A percentile compares a stretch with the other conserved stretches of the same genome.
phyloP scores from a whole-genome alignment of 2,113 vertebrate species.

The Junco hyemalis region DNA sequence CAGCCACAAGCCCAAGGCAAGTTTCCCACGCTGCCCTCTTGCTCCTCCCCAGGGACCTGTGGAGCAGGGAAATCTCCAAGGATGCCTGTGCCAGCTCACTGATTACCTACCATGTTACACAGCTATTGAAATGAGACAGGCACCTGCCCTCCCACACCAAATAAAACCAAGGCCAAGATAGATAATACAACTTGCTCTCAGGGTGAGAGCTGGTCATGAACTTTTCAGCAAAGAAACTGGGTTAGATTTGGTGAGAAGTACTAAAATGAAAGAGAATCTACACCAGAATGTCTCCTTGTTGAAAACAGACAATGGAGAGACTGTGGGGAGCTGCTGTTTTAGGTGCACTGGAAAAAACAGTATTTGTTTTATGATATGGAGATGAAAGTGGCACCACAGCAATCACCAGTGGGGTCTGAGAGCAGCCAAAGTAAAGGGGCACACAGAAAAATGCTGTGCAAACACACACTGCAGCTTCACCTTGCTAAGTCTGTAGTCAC shows the following conservation, averaged over 20 bases:
- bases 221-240: background rate
- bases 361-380: background rate
- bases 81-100: background rate
- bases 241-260: background rate
- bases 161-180: background rate
- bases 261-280: slow-evolving; percentile 47
- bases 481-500: background rate
- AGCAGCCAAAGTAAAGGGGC: background rate
- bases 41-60: background rate
- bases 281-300: background rate
- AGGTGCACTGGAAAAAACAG: background rate
- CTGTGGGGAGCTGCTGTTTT: background rate
- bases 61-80: background rate
- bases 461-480: background rate
- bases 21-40: background rate
- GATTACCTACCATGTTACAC: background rate
- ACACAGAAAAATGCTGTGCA: background rate
- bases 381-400: background rate
- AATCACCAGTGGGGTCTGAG: background rate
- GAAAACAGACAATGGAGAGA: background rate
- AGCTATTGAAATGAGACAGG: background rate
- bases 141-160: background rate
- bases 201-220: background rate
- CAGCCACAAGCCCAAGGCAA: background rate
- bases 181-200: background rate